Evolutionary conservation across 1,140 invertebrate genomes (phyloP).

Genomic region (Probaryconus sp.): DNA sequence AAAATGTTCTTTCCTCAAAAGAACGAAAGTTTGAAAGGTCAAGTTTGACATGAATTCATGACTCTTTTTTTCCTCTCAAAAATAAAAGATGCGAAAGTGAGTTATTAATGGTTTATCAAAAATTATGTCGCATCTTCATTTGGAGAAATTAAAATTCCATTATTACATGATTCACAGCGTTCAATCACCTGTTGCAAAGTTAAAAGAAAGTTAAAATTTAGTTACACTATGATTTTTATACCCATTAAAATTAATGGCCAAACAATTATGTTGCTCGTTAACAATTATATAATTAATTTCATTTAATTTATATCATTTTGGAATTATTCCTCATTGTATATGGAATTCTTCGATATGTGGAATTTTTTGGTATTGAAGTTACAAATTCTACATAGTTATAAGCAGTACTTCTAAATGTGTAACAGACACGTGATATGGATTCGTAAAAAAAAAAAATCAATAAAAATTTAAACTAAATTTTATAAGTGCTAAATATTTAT

Average conservation of each 20-base stretch:
- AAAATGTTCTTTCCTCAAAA: too few relatives aligned
- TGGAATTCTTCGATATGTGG: too few relatives aligned
- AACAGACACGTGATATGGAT: constrained; percentile 1
- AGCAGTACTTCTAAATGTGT: too few relatives aligned
- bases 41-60: not conserved
- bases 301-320: constrained; percentile 16
- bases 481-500: not conserved
- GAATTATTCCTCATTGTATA: too few relatives aligned
- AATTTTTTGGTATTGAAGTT: too few relatives aligned
- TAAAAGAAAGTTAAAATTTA: constrained; percentile 43
- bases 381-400: too few relatives aligned
- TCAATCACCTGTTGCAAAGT: constrained; percentile 18
- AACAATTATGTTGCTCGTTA: constrained; percentile 30
- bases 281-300: constrained; percentile 37
- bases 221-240: constrained; percentile 12
- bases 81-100: constrained; percentile 5
- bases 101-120: constrained; percentile 7
- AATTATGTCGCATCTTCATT: constrained; percentile 20
- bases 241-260: constrained; percentile 13
- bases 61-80: not conserved
- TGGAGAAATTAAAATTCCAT: constrained; percentile 18
- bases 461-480: too few relatives aligned
- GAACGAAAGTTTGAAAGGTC: too few relatives aligned
- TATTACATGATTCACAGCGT: constrained; percentile 29
- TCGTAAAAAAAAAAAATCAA: too few relatives aligned